Base-by-base conservation (phyloP, 2,888 invertebrate species). In the Prosopocoilus inquinatus region DNA sequence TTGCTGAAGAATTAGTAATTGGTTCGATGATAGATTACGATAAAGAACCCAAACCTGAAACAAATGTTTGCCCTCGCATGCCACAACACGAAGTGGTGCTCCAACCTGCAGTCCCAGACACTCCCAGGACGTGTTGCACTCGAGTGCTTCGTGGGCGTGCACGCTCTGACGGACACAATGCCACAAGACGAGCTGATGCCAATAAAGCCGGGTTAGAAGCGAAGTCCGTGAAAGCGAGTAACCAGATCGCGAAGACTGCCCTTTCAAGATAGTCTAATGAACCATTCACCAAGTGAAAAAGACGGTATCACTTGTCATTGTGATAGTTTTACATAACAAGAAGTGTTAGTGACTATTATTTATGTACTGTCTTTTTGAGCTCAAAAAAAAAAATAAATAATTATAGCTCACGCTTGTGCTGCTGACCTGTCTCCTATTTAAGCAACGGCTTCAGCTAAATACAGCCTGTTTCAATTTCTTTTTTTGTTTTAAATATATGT, bases 1-100 rank as follows among this genome's bases (percentile, higher is more conserved):
- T 87, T 78, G 85, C 88, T 60, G 87, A 88, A 76, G 85, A 88
- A 75, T 75, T 89, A 64, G 75, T 88, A 64, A 76, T 88, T 11
- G 63, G 61, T 28, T 61, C 64, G n/a, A 62, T 63, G 64, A 57
- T 53, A 5, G 15, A 45, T 36, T 43, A 46, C 4, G 38, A 28
- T 34, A 36, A 48, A 12, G 28, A 52, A 9, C 38, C 43, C 16
- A 28, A 43, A 7, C 20, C 46, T 20, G 49, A 34, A 13, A 36
- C 34, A n/a, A 53, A 47, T 33, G 20, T 33, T 38, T 44, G 44
- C 12, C 51, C 36, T 32, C 57, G 43, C 13, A 38, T 39, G 9
- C 38, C 41, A 32, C 48, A 47, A 12, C 41, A 50, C 9, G 45
- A 44, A n/a, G 38, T 50, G 11, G 38, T 50, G 11, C 44, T 34